These are phyloP conservation scores for Podotricha telesiphe DNA, from an alignment of 2,888 invertebrate species.

Conservation along the genomic window DNA sequence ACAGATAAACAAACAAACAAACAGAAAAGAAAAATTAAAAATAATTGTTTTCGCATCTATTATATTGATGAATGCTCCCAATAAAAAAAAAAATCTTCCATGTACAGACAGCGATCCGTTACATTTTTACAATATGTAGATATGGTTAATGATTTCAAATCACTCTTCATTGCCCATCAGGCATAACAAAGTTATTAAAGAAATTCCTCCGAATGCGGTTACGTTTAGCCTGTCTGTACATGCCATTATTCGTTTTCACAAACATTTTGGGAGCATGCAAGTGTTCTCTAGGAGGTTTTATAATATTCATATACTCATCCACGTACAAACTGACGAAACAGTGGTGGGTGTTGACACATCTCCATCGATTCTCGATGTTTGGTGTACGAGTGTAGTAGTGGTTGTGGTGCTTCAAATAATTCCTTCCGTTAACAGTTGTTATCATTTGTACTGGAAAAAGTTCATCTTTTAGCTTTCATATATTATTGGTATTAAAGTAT, in stretches of 20 bases:
- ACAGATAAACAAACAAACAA: too few species aligned
- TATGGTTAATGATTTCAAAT: background rate
- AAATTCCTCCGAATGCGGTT: conserved; percentile 3
- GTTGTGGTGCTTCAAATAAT: conserved; percentile 59
- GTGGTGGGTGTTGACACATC: conserved; percentile 56
- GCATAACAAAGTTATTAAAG: background rate
- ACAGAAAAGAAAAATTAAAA: too few species aligned
- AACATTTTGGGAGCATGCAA: conserved; percentile 37
- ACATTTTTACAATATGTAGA: too few species aligned
- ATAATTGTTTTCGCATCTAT: too few species aligned
- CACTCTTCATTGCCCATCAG: background rate
- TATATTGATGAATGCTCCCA: too few species aligned
- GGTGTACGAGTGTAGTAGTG: conserved; percentile 62
- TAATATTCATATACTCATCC: conserved; percentile 40
- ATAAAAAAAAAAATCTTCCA: too few species aligned
- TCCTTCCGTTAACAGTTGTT: conserved; percentile 56
- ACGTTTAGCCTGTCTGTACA: conserved; percentile 33
- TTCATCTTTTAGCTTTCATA: background rate
- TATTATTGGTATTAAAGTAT: too few species aligned
- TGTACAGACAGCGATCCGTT: too few species aligned
- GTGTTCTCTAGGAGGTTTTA: conserved; percentile 36
- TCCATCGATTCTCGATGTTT: conserved; percentile 53
- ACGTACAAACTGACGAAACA: conserved; percentile 52
- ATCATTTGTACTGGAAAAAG: conserved; percentile 51
- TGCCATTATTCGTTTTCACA: conserved; percentile 33